These are phyloP conservation scores for Apeira syringaria DNA, from an alignment of 2,888 invertebrate genomes.

Conservation along the genomic window DNA sequence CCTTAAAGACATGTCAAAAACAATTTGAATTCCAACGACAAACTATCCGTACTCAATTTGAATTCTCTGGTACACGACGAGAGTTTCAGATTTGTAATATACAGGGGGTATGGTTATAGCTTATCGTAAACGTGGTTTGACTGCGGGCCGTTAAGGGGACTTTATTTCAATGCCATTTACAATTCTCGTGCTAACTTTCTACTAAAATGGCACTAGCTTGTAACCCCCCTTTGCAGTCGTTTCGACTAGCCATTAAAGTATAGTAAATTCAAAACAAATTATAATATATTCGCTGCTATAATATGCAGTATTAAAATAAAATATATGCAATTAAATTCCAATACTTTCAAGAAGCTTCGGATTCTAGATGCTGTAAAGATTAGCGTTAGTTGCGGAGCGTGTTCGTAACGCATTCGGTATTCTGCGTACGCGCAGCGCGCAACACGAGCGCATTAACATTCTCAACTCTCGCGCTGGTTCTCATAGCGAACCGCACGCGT, in stretches of 20 bases:
- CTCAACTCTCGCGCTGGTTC: slow-evolving; percentile 68
- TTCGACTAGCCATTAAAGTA: slow-evolving; percentile 11
- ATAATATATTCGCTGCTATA: no score
- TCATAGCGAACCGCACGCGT: slow-evolving; percentile 63
- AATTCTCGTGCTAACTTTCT: slow-evolving; percentile 16
- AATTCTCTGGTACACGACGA: slow-evolving; percentile 44
- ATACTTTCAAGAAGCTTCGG: slow-evolving; percentile 3
- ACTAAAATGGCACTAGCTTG: slow-evolving; percentile 17
- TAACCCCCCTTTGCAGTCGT: slow-evolving; percentile 7
- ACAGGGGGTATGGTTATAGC: slow-evolving; percentile 37
- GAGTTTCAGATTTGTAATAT: slow-evolving; percentile 40
- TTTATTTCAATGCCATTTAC: slow-evolving; percentile 33
- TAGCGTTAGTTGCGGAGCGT: slow-evolving; percentile 46
- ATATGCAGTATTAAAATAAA: not conserved
- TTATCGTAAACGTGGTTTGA: slow-evolving; percentile 42
- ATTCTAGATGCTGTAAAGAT: slow-evolving; percentile 19
- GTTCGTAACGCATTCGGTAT: slow-evolving; percentile 60
- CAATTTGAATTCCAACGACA: slow-evolving; percentile 51
- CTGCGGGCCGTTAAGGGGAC: slow-evolving; percentile 23
- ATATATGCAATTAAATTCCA: not conserved
- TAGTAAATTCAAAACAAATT: slow-evolving; percentile 5
- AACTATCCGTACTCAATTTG: slow-evolving; percentile 32
- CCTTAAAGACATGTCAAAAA: no score
- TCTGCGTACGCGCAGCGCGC: slow-evolving; percentile 59
- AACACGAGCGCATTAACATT: slow-evolving; percentile 79